Evolutionary conservation across 2,113 vertebrate species (phyloP).

Genomic region (Zapus hudsonius): DNA sequence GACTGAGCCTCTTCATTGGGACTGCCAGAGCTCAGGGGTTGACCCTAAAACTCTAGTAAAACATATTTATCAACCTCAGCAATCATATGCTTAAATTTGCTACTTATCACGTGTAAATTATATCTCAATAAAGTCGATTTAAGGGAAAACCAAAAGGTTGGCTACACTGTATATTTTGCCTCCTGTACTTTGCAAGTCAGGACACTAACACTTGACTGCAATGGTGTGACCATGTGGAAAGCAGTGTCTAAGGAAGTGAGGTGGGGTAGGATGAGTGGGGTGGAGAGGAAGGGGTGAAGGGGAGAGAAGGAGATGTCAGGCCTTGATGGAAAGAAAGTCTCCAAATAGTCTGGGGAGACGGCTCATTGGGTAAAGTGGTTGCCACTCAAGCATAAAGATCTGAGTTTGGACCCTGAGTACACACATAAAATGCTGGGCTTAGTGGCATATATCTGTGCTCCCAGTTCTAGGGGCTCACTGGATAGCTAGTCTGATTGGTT

Average conservation of each 20-base stretch:
- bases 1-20: background rate
- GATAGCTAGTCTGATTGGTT: no score
- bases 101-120: background rate
- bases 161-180: background rate
- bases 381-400: background rate
- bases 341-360: background rate
- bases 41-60: background rate
- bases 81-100: background rate
- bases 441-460: no score
- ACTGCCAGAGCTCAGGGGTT: background rate
- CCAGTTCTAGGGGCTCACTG: no score
- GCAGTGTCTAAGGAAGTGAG: fast-evolving
- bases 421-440: no score
- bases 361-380: background rate
- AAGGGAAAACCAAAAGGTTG: background rate
- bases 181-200: background rate
- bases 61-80: background rate
- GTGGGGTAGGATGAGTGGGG: no score
- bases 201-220: no score
- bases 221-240: background rate
- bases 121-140: background rate
- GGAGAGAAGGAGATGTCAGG: background rate
- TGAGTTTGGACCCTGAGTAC: no score
- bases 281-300: no score
- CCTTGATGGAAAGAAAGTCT: no score